These are phyloP conservation scores for Leiothrix lutea DNA, from an alignment of 2,113 vertebrate species.

Conservation along the genomic window DNA sequence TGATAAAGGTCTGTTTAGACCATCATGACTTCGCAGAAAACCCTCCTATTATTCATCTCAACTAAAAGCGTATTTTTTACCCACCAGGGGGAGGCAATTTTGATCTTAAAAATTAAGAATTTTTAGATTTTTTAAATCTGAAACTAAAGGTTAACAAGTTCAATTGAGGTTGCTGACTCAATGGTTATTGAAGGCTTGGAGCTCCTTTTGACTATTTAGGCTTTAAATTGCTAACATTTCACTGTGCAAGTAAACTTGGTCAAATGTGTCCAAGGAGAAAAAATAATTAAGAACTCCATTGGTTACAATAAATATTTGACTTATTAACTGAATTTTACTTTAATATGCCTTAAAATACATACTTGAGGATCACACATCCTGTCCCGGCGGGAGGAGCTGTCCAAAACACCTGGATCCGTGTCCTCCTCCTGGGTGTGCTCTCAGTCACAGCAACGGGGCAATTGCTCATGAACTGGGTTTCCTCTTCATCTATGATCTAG, in stretches of 20 bases:
- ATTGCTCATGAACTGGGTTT: slow-evolving; percentile 97
- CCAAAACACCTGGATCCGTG: slow-evolving; percentile 95
- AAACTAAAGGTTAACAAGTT: not conserved
- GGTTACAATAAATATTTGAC: not conserved
- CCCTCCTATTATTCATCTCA: not conserved
- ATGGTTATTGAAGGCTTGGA: not conserved
- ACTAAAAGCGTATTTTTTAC: not conserved
- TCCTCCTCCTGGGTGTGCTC: slow-evolving; percentile 91
- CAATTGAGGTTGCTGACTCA: not conserved
- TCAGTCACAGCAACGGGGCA: slow-evolving; percentile 95
- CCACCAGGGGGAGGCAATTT: not conserved
- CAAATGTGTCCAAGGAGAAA: not conserved
- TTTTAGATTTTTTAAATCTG: not conserved
- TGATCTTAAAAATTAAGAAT: not conserved
- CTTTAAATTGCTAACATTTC: not conserved
- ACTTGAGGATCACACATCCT: slow-evolving; percentile 93
- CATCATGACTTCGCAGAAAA: not conserved
- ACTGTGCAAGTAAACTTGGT: not conserved
- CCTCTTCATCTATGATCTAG: slow-evolving; percentile 97
- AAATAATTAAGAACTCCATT: not conserved
- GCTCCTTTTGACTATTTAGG: not conserved
- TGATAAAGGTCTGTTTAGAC: not conserved
- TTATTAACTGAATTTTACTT: not conserved
- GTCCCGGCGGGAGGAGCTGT: slow-evolving; percentile 86
- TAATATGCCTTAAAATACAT: slow-evolving; percentile 59